Base-by-base conservation (phyloP, 1,140 invertebrate species). In the Drosophila lacteicornis region DNA sequence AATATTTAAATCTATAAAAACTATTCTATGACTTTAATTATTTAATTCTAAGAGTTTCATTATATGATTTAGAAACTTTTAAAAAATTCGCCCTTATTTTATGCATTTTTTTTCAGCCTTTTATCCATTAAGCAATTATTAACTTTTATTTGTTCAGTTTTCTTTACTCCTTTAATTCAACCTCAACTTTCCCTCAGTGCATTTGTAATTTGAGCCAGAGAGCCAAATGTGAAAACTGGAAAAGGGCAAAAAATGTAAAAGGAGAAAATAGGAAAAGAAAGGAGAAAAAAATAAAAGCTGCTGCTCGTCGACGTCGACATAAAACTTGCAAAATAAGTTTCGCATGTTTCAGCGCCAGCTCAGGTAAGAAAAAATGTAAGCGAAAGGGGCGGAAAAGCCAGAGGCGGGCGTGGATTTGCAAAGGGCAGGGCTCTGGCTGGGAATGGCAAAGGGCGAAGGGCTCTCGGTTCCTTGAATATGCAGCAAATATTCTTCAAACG, bases 311-410 rank as follows among this genome's bases (percentile, higher is more conserved):
- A 88, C 66, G 80, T 87, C 71, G 69, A 88, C 84, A 87, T 87
- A 88, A 88, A 88, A 88, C 85, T 88, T 88, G 85, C 78, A 88
- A 90, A 88, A 88, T 88, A 90, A 88, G 85, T 88, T 88, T 90
- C 85, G 81, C 85, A 90, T 88, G 85, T 88, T 88, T 88, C 81
- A 85, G 71, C 70, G 71, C 70, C 69, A 90, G 73, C 79, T 73
- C 81, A 90, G 85, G 81, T 81, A 73, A 62, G 62, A 65, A 65
- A 55, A 58, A 65, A 58, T 27, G 61, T 50, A 62, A 22, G 58
- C 22, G 2, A 69, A 67, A 61, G 68, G 55, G 84, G 42, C 53
- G 55, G 61, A 65, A 43, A 40, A 55, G 47, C 51, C 17, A 45
- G 13, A 25, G 56, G 59, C 51, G 42, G 67, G 51, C 65, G 66